Percentiles rank a stretch among this genome's conserved stretches.
phyloP scores from a whole-genome alignment of 2,113 vertebrate genomes.

The Stictonetta naevosa region DNA sequence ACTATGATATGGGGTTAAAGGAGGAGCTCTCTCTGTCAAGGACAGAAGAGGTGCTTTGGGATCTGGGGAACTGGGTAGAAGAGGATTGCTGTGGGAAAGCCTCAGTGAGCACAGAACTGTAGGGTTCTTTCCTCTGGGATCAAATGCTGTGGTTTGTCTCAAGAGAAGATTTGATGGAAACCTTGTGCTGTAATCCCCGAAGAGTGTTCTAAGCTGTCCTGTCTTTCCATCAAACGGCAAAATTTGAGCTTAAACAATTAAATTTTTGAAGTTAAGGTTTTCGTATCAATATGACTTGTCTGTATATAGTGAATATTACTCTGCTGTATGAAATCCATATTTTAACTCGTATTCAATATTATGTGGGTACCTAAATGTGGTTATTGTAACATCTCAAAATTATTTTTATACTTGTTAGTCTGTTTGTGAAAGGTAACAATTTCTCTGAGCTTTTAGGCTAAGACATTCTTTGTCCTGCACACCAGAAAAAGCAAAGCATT shows the following conservation, averaged over 20 bases:
- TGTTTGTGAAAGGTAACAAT: neutral
- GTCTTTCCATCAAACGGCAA: neutral
- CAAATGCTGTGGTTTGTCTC: neutral
- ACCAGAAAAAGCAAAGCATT: neutral
- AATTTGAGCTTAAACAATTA: neutral
- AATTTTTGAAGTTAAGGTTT: neutral
- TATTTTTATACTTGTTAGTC: neutral
- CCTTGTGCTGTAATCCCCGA: neutral
- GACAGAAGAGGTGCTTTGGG: neutral
- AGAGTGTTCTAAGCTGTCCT: neutral
- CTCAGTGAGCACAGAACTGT: slow-evolving; percentile 26
- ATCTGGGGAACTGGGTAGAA: neutral
- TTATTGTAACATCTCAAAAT: neutral
- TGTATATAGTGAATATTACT: neutral
- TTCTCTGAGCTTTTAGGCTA: neutral
- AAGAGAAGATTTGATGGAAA: neutral
- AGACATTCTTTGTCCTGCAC: neutral
- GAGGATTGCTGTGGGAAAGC: neutral
- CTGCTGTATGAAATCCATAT: neutral
- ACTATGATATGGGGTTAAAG: neutral
- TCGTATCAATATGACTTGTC: neutral
- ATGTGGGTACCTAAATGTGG: neutral
- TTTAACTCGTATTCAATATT: neutral
- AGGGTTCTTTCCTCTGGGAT: neutral
- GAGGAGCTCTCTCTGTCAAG: neutral